Evolutionary conservation across 1,140 invertebrate species (phyloP).

Genomic region (Popillia japonica): DNA sequence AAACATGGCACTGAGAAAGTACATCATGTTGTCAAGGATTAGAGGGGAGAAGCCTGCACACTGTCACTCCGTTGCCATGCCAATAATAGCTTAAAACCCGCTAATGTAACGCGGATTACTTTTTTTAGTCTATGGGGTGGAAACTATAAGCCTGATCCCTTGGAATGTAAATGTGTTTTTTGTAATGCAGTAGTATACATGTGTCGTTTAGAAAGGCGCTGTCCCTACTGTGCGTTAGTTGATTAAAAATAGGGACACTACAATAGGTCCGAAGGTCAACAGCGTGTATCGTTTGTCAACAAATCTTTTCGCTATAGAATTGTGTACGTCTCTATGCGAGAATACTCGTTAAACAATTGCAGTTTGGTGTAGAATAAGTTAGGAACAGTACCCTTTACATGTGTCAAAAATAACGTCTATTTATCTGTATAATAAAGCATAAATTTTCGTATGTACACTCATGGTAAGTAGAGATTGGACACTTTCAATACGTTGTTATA

Average conservation of each 20-base stretch:
- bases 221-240: background rate
- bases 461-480: no score
- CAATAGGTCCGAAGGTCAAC: background rate
- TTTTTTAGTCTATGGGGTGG: background rate
- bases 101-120: background rate
- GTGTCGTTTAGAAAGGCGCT: background rate
- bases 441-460: no score
- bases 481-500: no score
- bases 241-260: background rate
- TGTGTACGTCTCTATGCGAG: no score
- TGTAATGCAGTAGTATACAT: background rate
- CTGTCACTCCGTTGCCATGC: background rate
- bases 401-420: background rate
- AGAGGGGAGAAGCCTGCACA: background rate
- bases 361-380: no score
- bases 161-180: background rate
- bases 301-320: background rate
- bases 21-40: slow-evolving; percentile 4
- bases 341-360: no score
- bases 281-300: background rate
- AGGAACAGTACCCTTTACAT: background rate
- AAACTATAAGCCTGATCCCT: slow-evolving; percentile 6
- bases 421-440: background rate
- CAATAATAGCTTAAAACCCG: background rate
- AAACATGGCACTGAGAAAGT: slow-evolving; percentile 6